Conservation (phyloP, 2,888 invertebrate genomes). For the Agriotes lineatus region DNA sequence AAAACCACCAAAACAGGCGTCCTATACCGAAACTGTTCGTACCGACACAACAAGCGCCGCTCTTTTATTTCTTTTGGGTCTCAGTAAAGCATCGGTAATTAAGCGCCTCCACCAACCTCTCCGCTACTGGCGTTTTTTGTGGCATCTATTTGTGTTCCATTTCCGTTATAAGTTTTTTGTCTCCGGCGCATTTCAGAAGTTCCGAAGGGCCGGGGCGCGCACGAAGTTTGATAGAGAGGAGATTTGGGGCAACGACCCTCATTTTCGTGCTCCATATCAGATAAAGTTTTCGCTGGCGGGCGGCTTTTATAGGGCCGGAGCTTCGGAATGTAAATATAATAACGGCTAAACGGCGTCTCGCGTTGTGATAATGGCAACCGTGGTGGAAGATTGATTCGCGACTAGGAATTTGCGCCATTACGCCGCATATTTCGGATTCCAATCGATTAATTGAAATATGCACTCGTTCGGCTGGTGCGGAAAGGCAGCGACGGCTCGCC, state of each 20-base stretch:
- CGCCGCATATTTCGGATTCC: background rate
- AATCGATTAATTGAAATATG: too few species aligned
- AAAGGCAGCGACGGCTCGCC: background rate
- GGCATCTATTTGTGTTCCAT: slow-evolving; percentile 23
- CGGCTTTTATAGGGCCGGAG: background rate
- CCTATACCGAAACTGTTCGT: too few species aligned
- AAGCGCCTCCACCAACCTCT: background rate
- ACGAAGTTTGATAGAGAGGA: slow-evolving; percentile 12
- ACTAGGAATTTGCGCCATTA: background rate
- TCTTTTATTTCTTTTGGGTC: too few species aligned
- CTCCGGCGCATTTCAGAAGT: slow-evolving; percentile 10
- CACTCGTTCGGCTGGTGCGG: too few species aligned
- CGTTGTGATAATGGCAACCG: background rate
- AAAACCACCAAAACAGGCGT: too few species aligned
- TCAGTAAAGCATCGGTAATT: too few species aligned
- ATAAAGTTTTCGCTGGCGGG: slow-evolving; percentile 12
- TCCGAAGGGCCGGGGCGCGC: slow-evolving; percentile 11
- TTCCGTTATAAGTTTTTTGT: slow-evolving; percentile 34
- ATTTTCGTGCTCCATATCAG: slow-evolving; percentile 35
- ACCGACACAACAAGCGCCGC: too few species aligned
- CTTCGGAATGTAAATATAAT: slow-evolving; percentile 26
- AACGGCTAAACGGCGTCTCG: background rate
- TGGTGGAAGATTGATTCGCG: background rate
- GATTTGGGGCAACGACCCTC: slow-evolving; percentile 37
- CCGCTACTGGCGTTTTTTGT: background rate